phyloP scores from a whole-genome alignment of 2,888 invertebrate species.

The Petrophora chlorosata region DNA sequence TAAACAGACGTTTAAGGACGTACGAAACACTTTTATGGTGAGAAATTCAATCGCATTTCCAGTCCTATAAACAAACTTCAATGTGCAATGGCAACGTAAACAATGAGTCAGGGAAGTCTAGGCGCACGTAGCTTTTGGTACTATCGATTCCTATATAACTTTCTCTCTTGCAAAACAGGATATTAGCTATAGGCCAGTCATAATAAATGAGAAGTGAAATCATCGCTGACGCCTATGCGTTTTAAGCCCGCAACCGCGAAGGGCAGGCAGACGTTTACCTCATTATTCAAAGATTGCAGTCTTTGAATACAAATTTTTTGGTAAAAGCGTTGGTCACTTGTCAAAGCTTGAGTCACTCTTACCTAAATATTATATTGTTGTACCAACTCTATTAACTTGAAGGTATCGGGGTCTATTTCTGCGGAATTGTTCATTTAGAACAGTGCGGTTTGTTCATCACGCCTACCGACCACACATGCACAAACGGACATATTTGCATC shows the following conservation, averaged over 20 bases:
- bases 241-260: conserved; percentile 7
- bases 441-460: too few species aligned
- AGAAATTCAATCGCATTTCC: conserved; percentile 15
- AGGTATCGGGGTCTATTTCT: too few species aligned
- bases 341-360: conserved; percentile 19
- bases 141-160: conserved; percentile 52
- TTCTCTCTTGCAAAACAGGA: conserved; percentile 54
- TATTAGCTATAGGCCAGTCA: conserved; percentile 39
- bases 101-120: conserved; percentile 49
- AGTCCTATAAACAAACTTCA: conserved; percentile 14
- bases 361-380: conserved; percentile 6
- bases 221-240: conserved; percentile 28
- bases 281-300: conserved; percentile 15
- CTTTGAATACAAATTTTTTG: conserved; percentile 16
- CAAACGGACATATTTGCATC: not conserved
- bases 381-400: too few species aligned
- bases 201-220: conserved; percentile 41
- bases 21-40: conserved; percentile 17
- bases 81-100: conserved; percentile 35
- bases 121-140: conserved; percentile 26
- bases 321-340: conserved; percentile 15
- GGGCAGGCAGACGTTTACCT: conserved; percentile 19
- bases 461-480: too few species aligned
- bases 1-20: conserved; percentile 13
- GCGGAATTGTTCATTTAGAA: too few species aligned